These are phyloP conservation scores for Drosophila meridionalis DNA, from an alignment of 2,888 invertebrate genomes.

Conservation along the genomic window DNA sequence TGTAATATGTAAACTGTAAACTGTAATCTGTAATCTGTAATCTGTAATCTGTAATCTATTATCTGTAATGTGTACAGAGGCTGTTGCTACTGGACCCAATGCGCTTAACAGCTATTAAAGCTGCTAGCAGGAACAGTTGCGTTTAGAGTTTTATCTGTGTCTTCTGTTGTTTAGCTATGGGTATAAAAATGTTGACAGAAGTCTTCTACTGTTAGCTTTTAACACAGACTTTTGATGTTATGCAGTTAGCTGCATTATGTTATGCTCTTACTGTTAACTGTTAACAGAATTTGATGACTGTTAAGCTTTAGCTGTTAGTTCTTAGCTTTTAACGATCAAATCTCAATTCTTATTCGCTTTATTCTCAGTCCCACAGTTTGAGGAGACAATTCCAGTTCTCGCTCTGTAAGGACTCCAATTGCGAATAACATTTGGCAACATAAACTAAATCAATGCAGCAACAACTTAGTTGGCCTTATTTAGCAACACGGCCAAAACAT, in stretches of 20 bases:
- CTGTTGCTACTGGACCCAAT: too few species aligned
- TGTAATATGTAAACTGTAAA: too few species aligned
- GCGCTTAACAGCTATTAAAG: too few species aligned
- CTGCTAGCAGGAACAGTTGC: too few species aligned
- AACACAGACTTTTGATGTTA: background rate
- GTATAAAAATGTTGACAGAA: too few species aligned
- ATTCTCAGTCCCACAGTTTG: background rate
- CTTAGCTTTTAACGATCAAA: background rate
- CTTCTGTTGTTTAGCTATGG: too few species aligned
- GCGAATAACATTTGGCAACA: background rate
- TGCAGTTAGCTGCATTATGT: background rate
- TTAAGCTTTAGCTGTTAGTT: background rate
- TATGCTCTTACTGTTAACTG: background rate
- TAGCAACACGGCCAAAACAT: conserved; percentile 7
- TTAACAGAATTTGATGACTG: background rate
- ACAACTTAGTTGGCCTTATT: conserved; percentile 20
- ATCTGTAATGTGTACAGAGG: too few species aligned
- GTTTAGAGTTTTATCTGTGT: too few species aligned
- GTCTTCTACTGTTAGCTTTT: background rate
- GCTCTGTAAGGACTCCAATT: background rate
- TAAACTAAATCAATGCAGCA: conserved; percentile 22
- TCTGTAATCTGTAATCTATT: too few species aligned
- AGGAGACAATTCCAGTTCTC: background rate
- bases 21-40: too few species aligned
- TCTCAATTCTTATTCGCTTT: background rate